A percentile compares a stretch with the other conserved stretches of the same genome.
Conservation (phyloP, 2,113 vertebrate species). For the Macroglossus sobrinus region DNA sequence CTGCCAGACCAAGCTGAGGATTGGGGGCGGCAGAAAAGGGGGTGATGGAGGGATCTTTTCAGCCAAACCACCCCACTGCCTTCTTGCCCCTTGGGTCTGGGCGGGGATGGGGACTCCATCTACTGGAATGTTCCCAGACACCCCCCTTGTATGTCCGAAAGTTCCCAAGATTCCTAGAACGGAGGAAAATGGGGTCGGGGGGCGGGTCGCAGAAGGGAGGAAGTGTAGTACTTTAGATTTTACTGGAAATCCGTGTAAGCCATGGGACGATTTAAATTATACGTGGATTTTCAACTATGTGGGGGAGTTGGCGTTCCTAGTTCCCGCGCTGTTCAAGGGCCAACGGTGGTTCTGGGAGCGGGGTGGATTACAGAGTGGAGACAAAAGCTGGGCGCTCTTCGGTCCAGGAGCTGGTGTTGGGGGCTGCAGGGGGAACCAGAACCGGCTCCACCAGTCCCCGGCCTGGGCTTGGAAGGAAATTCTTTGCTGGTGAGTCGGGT, state of each 20-base stretch:
- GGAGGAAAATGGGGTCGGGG: background rate
- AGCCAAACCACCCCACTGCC: background rate
- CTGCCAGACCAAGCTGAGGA: background rate
- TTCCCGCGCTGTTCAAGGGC: background rate
- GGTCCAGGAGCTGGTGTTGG: background rate
- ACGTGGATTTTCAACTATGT: background rate
- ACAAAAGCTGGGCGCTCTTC: too few species aligned
- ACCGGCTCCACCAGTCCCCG: constrained; percentile 50
- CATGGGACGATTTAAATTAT: background rate
- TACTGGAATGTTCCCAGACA: background rate
- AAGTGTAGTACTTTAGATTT: background rate
- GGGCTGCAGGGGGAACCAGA: background rate
- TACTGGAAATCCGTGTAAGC: background rate
- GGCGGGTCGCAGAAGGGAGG: background rate
- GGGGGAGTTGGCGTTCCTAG: too few species aligned
- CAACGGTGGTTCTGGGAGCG: background rate
- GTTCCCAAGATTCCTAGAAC: background rate
- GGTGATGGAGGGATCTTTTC: background rate
- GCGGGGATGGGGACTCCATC: background rate
- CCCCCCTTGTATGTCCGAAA: background rate
- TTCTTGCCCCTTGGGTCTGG: background rate
- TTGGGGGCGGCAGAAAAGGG: too few species aligned
- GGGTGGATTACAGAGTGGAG: too few species aligned
- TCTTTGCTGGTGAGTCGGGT: constrained; percentile 44
- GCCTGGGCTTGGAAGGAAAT: constrained; percentile 36